Evolutionary conservation across 2,888 invertebrate species (phyloP).

Genomic region (Drosophila bunnanda): DNA sequence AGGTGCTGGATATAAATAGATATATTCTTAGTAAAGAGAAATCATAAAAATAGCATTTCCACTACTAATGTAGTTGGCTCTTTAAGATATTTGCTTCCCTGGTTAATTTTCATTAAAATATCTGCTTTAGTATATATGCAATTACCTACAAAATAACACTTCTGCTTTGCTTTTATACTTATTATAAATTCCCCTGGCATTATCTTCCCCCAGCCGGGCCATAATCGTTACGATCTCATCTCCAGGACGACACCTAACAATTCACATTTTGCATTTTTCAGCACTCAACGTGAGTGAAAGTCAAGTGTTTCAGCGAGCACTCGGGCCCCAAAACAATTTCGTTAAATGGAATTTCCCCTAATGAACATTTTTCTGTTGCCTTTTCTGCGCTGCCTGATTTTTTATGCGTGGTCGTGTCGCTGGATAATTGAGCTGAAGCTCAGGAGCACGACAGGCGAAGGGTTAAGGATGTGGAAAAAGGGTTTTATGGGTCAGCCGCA

Average conservation of each 20-base stretch:
- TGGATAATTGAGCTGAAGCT: constrained; percentile 70
- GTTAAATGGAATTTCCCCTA: constrained; percentile 69
- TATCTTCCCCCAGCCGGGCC: constrained; percentile 1
- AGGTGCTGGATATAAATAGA: neutral
- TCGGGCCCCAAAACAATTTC: constrained; percentile 47
- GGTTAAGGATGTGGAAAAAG: constrained; percentile 32
- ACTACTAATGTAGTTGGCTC: neutral
- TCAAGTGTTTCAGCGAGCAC: constrained; percentile 15
- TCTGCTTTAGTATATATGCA: constrained; percentile 1
- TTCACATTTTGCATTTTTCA: constrained; percentile 50
- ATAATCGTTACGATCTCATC: constrained; percentile 39
- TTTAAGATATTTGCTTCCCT: neutral
- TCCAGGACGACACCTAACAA: constrained; percentile 23
- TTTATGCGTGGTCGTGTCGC: constrained; percentile 59
- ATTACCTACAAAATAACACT: neutral
- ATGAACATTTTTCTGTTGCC: constrained; percentile 63
- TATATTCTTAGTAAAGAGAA: neutral
- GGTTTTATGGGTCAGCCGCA: constrained; percentile 55
- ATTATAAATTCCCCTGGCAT: neutral
- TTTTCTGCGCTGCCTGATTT: constrained; percentile 35
- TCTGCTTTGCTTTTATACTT: neutral
- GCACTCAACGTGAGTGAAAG: constrained; percentile 30
- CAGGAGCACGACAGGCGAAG: constrained; percentile 79
- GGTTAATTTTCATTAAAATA: neutral
- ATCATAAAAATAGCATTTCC: neutral